A percentile compares a stretch with the other conserved stretches of the same genome.
phyloP scores from a whole-genome alignment of 2,113 vertebrate genomes.

The Addax nasomaculatus region DNA sequence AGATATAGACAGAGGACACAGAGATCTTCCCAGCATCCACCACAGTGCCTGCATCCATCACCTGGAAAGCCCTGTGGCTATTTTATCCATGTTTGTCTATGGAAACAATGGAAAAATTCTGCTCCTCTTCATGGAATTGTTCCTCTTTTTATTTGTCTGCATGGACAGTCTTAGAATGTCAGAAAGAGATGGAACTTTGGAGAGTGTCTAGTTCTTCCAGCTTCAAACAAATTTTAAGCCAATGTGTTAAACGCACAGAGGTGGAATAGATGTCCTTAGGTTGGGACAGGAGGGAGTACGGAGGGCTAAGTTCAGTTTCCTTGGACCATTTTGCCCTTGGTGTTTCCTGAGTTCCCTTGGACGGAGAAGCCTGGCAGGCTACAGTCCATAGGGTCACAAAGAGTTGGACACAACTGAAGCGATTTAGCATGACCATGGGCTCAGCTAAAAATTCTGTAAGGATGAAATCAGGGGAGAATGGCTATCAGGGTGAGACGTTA shows the following conservation, averaged over 20 bases:
- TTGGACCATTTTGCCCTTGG: neutral
- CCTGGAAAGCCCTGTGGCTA: neutral
- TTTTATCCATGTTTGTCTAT: neutral
- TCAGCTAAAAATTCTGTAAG: neutral
- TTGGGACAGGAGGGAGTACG: neutral
- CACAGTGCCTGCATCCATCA: neutral
- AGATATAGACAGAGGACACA: neutral
- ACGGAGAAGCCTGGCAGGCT: neutral
- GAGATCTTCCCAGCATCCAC: neutral
- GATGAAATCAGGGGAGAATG: neutral
- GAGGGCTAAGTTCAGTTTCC: neutral
- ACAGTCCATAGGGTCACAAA: neutral
- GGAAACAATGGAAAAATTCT: neutral
- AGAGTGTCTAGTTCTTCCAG: neutral
- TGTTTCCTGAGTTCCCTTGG: neutral
- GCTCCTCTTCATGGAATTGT: neutral
- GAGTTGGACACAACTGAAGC: rapidly evolving
- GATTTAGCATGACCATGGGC: neutral
- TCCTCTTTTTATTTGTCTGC: neutral
- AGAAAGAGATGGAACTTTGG: neutral
- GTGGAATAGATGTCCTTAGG: neutral
- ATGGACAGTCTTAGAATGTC: neutral
- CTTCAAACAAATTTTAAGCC: neutral
- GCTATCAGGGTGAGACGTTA: neutral
- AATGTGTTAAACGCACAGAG: neutral